Evolutionary conservation across 1,140 invertebrate genomes (phyloP), one percentile per base, ranked within the genome.

Genomic region (Sweltsa coloradensis): DNA sequence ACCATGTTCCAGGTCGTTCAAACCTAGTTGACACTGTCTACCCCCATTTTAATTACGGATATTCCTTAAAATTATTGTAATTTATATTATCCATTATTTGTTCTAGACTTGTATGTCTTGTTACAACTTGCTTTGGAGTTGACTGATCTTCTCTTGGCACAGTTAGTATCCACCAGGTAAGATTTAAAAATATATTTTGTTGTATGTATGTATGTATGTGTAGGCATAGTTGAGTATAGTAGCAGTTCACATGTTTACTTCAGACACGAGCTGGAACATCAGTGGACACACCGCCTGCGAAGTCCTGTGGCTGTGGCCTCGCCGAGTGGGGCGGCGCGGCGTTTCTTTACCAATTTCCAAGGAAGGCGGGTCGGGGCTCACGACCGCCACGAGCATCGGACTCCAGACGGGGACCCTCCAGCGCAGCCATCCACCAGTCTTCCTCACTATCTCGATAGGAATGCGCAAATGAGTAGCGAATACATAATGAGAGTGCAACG

Each of bases 61-160:
- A 22, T 41, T 41, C 26, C n/a, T 25, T 11, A 25, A 41, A 39
- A 9, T 14, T 39, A 9, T 9, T 7, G 16, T 39, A 9, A 31
- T 31, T 31, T 18, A 37, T 37, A 37, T 5, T 37, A n/a, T n/a
- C n/a, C n/a, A n/a, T 40, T 5, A 2, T 34, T 23, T n/a, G n/a
- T 52, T 52, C 19, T 47, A 59, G 59, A 59, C 53, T 52, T 67
- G 47, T 60, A 61, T 42, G 47, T 60, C 9, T 51, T 67, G 22
- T 53, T 66, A 2, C 59, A 65, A 31, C 51, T 67, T 19, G 65
- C 66, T 9, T 47, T 66, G 22, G 57, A 66, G 55, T 43, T 68
- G 39, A 66, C 64, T 31, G 63, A 67, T 47, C 51, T 67, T 3
- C 39, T 69, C 5, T 41, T 68, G 2, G 58, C 58, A 6, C 63